A percentile compares a stretch with the other conserved stretches of the same genome.
Conservation (phyloP, 1,140 invertebrate genomes). For the Onthophagus taurus region DNA sequence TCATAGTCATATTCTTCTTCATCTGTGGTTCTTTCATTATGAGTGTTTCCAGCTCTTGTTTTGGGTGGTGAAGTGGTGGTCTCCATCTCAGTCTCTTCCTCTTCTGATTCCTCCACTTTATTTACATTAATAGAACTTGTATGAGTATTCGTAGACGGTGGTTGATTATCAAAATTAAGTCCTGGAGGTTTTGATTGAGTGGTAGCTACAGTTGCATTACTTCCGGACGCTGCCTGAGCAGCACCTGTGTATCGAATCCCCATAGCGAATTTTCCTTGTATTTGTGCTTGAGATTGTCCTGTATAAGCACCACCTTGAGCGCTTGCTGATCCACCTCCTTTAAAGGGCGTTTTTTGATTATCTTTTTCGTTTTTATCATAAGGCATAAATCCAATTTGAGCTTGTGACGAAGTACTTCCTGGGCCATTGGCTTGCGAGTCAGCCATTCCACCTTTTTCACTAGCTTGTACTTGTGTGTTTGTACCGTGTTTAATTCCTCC, state of each 20-base stretch:
- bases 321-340: conserved; percentile 64
- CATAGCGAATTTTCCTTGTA: conserved; percentile 65
- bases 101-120: too few species aligned
- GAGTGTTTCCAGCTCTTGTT: conserved; percentile 35
- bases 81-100: conserved; percentile 7
- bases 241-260: conserved; percentile 72
- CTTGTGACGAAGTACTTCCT: conserved; percentile 73
- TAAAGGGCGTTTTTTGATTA: conserved; percentile 45
- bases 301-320: conserved; percentile 62
- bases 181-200: conserved; percentile 28
- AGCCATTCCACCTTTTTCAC: conserved; percentile 67
- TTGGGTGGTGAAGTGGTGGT: conserved; percentile 32
- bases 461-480: conserved; percentile 66
- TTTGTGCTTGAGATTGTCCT: conserved; percentile 70
- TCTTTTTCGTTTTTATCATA: conserved; percentile 48
- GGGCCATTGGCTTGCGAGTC: conserved; percentile 75
- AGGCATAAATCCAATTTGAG: conserved; percentile 74
- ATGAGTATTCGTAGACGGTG: background rate
- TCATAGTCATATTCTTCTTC: conserved; percentile 46
- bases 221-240: conserved; percentile 67
- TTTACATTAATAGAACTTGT: background rate
- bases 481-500: conserved; percentile 57
- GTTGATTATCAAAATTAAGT: too few species aligned
- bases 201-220: conserved; percentile 35
- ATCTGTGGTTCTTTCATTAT: conserved; percentile 36